phyloP scores from a whole-genome alignment of 2,797 vertebrate genomes.

The Muraenolepis orangiensis region DNA sequence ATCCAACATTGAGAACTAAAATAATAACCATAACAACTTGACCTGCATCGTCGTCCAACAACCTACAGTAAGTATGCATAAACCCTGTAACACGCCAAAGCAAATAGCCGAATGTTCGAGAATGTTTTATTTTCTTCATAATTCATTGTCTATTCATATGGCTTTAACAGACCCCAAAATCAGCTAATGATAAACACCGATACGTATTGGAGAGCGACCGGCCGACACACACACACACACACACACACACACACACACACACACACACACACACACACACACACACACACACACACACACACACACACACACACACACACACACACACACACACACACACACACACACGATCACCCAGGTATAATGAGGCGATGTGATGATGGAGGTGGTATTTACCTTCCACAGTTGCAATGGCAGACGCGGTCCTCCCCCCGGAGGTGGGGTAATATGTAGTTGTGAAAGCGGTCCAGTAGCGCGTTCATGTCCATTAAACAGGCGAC shows the following conservation, averaged over 20 bases:
- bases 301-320: too few species aligned
- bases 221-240: not conserved
- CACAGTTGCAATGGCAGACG: slow-evolving; percentile 99
- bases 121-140: slow-evolving; percentile 53
- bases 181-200: slow-evolving; percentile 25
- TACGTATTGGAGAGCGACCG: not conserved
- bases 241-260: too few species aligned
- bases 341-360: not conserved
- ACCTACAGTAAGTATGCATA: slow-evolving; percentile 36
- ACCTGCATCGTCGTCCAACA: slow-evolving; percentile 1
- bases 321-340: slow-evolving; percentile 8
- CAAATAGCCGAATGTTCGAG: slow-evolving; percentile 63
- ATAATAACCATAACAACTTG: not conserved
- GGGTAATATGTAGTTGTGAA: slow-evolving; percentile 99
- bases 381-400: slow-evolving; percentile 82
- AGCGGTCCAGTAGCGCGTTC: slow-evolving; percentile 99
- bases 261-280: too few species aligned
- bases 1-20: not conserved
- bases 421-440: slow-evolving; percentile 98
- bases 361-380: not conserved
- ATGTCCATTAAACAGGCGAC: slow-evolving; percentile 99
- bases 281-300: too few species aligned
- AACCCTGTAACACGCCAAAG: slow-evolving; percentile 18
- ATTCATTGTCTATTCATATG: slow-evolving; percentile 66
- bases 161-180: slow-evolving; percentile 57